Conservation (phyloP, 2,113 vertebrate species). For the Butorides virescens region DNA sequence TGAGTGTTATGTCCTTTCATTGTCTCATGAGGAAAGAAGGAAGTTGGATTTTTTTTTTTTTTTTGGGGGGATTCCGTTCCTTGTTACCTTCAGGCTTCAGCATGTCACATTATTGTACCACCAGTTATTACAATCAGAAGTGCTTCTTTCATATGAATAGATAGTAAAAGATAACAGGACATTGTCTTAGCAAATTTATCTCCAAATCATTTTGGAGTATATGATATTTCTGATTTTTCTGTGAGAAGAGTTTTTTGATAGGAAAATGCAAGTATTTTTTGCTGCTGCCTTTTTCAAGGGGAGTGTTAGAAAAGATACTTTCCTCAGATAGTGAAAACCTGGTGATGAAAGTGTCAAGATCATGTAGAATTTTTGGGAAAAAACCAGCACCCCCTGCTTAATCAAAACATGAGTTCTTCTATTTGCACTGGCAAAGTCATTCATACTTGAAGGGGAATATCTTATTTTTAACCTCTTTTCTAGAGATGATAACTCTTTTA, state of each 20-base stretch:
- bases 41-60: neutral
- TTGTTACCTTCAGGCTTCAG: neutral
- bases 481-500: neutral
- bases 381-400: fast-evolving
- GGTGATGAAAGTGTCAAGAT: neutral
- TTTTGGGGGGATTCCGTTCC: neutral
- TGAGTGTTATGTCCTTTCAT: neutral
- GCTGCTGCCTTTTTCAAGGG: neutral
- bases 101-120: neutral
- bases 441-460: neutral
- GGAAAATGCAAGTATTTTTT: neutral
- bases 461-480: neutral
- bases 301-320: neutral
- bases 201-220: neutral
- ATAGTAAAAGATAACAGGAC: neutral
- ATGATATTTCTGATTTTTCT: neutral
- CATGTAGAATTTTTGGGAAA: neutral
- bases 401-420: neutral
- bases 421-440: neutral
- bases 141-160: neutral
- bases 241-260: neutral
- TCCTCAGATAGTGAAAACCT: neutral
- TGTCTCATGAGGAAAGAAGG: neutral
- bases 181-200: neutral
- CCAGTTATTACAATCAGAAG: neutral